A percentile compares a stretch with the other conserved stretches of the same genome.
Evolutionary conservation across 2,797 vertebrate species (phyloP).

Genomic region (Dromococcyx pavoninus): DNA sequence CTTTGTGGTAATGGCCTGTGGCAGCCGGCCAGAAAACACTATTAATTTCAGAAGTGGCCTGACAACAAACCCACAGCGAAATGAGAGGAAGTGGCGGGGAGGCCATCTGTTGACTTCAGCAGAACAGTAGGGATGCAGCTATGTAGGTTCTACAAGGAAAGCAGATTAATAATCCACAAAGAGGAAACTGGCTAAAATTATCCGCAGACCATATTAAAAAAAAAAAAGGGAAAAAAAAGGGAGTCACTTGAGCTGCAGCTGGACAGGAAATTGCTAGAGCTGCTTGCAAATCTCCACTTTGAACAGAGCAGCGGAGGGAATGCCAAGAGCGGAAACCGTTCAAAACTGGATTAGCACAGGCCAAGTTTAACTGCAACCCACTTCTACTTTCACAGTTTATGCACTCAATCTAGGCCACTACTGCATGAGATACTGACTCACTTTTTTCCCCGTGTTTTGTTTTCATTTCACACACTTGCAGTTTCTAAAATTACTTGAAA

Average conservation of each 20-base stretch:
- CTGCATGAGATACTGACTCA: slow-evolving; percentile 63
- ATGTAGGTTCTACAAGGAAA: slow-evolving; percentile 72
- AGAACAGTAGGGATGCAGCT: slow-evolving; percentile 71
- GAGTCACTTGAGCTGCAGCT: slow-evolving; percentile 85
- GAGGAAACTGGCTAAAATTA: slow-evolving; percentile 83
- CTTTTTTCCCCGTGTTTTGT: slow-evolving; percentile 58
- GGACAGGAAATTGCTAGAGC: slow-evolving; percentile 91
- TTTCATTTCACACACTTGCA: slow-evolving; percentile 58
- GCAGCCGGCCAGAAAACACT: slow-evolving; percentile 78
- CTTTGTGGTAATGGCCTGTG: slow-evolving; percentile 81
- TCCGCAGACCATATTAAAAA: slow-evolving; percentile 64
- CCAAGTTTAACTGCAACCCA: slow-evolving; percentile 83
- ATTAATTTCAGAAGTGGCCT: slow-evolving; percentile 82
- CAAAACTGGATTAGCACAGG: slow-evolving; percentile 83
- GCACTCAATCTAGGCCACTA: slow-evolving; percentile 70
- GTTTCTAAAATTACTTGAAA: slow-evolving; percentile 58
- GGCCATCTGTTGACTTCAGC: slow-evolving; percentile 78
- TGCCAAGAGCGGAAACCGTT: slow-evolving; percentile 86
- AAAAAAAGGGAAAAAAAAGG: neutral
- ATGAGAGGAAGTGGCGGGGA: slow-evolving; percentile 74
- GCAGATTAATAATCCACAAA: slow-evolving; percentile 79
- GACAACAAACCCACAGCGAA: slow-evolving; percentile 78
- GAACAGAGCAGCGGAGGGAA: slow-evolving; percentile 82
- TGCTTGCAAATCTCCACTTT: slow-evolving; percentile 84
- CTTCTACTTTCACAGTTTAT: slow-evolving; percentile 76